Percentiles rank a stretch among this genome's conserved stretches.
Evolutionary conservation across 2,113 vertebrate genomes (phyloP).

Genomic region (Platanista minor): DNA sequence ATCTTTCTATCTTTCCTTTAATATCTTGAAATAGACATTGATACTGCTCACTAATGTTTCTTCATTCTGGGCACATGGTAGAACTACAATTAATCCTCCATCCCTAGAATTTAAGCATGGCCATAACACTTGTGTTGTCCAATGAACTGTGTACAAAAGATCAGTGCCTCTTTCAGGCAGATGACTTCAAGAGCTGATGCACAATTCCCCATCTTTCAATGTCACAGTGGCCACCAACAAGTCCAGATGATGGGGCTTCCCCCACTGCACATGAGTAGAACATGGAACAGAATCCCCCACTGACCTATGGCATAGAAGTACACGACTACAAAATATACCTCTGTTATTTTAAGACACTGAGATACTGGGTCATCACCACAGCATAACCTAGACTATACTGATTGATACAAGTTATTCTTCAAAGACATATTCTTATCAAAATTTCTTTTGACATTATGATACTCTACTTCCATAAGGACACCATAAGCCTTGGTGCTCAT

Average conservation of each 20-base stretch:
- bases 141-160: neutral
- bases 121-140: neutral
- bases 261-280: neutral
- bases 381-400: neutral
- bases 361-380: neutral
- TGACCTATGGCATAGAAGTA: neutral
- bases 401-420: neutral
- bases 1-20: neutral
- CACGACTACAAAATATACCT: neutral
- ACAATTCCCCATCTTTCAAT: neutral
- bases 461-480: neutral
- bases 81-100: neutral
- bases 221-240: neutral
- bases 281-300: neutral
- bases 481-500: neutral
- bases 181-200: neutral
- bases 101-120: neutral
- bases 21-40: neutral
- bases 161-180: neutral
- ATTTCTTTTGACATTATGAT: neutral
- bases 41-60: neutral
- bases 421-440: neutral
- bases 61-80: neutral
- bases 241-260: neutral
- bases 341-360: neutral